Base-by-base conservation (phyloP, 2,113 vertebrate genomes). In the Kryptolebias marmoratus region DNA sequence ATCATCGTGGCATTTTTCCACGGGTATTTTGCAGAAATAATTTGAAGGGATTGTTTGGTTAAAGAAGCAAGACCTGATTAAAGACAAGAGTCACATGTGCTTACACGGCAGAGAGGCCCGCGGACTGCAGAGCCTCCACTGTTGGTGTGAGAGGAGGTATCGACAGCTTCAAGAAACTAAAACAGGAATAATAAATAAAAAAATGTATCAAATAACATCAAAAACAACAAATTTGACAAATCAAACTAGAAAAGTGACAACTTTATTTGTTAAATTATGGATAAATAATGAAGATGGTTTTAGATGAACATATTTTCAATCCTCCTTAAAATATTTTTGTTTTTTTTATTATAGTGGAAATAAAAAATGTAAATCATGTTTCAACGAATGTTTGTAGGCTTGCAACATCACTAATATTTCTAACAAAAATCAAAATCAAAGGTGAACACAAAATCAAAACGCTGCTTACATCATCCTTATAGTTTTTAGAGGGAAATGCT, bases 231-330 rank as follows among this genome's bases (percentile, higher is more conserved):
- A 66, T 60, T 12, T 58, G 22, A 57, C 27, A 53, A 53, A 9
- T 1, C 8, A 11, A 47, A 55, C 32, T 56, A 50, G n/a, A 18
- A 54, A 36, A 47, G 60, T 32, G 0, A 52, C 15, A 55, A 47
- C 44, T 82, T 82, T 80, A 71, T 84, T 85, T 52, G 27, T 60
- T 5, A 61, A 54, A 30, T 15, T 32, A 18, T 1, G 12, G 32
- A 39, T 44, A 11, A 62, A 63, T 18, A 32, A 53, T 36, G 11
- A 7, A 31, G 13, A 16, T 16, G 27, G 8, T 18, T 31, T 47
- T 8, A 31, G 31, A 10, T 64, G 3, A 0, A 60, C 11, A 42
- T 60, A 27, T 15, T 15, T 31, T 9, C 8, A 1, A 31, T 60
- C 39, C 16, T 58, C 30, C 30, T 58, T 0, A 36, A 58, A 58